Percentiles rank a stretch among this genome's conserved stretches.
Conservation (phyloP, 2,797 vertebrate genomes). For the Spondyliosoma cantharus region DNA sequence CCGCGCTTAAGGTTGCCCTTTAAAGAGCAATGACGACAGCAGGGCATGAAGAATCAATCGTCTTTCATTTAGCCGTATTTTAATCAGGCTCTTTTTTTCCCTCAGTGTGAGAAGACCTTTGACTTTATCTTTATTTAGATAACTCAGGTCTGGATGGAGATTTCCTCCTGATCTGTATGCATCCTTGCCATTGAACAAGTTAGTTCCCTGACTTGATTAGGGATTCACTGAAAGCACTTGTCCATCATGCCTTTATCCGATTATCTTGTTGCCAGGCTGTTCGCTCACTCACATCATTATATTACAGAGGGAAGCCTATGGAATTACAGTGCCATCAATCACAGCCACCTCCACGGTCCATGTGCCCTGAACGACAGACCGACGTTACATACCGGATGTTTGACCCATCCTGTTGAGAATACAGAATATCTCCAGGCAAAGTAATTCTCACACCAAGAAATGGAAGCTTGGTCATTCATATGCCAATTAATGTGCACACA, state of each 20-base stretch:
- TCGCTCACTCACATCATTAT: constrained; percentile 77
- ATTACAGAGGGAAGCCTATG: constrained; percentile 70
- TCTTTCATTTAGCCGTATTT: constrained; percentile 24
- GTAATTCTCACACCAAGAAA: neutral
- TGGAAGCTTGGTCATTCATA: neutral
- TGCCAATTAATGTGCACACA: constrained; percentile 29
- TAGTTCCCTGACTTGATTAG: constrained; percentile 68
- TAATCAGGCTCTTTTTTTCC: neutral
- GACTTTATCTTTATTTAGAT: constrained; percentile 41
- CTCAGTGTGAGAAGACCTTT: constrained; percentile 19
- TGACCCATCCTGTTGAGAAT: constrained; percentile 45
- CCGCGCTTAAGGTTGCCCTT: constrained; percentile 2
- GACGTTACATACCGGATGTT: constrained; percentile 53
- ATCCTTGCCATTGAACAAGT: constrained; percentile 44
- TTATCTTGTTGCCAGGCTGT: constrained; percentile 76
- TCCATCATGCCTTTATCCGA: constrained; percentile 74
- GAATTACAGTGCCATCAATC: constrained; percentile 71
- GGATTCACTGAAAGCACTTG: constrained; percentile 64
- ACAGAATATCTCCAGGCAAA: neutral
- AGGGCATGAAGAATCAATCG: neutral
- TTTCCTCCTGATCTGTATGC: constrained; percentile 44
- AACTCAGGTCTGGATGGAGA: constrained; percentile 34
- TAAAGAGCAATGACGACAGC: neutral
- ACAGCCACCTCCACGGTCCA: constrained; percentile 36
- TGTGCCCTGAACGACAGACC: constrained; percentile 50